Base-by-base conservation (phyloP, 2,113 vertebrate genomes). In the Mionectes macconnelli region DNA sequence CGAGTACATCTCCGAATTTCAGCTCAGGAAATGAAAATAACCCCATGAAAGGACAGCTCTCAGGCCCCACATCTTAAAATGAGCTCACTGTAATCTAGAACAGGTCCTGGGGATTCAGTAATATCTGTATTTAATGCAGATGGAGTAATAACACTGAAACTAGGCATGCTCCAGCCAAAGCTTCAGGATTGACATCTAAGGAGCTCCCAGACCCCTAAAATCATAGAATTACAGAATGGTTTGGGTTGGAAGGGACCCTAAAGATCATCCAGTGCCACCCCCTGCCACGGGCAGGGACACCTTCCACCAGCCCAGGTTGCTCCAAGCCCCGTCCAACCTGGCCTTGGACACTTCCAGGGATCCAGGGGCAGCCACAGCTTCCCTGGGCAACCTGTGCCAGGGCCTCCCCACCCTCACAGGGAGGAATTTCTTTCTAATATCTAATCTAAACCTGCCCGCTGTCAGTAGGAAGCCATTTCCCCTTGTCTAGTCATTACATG, bases 241-340 rank as follows among this genome's bases (percentile, higher is more conserved):
- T 25, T 11, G n/a, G 24, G 13, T 53, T 52, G 24, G 28, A 60
- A 6, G 17, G 16, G 20, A 31, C 10, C 24, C n/a, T 39, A 18
- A 67, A 82, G n/a, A 39, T 18, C n/a, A 75, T n/a, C n/a, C 39
- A 53, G 10, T 39, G 24, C n/a, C 16, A 33, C 15, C 4, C 33
- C 23, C 39, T 52, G 16, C 10, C 23, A 25, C 3, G 7, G 33
- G 23, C 20, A 60, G 39, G 15, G 24, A 39, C 45, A 68, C 0
- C 7, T 60, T 60, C 13, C 20, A 45, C 33, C 45, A 10, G 0
- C 1, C 33, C 28, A 53, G 13, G 8, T 2, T 45, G 7, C 7
- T 17, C 7, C 28, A 53, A 68, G 17, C 33, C 24, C 33, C 7
- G 6, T 60, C 60, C 53, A 68, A 5, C 33, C 37, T 57, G 35